phyloP scores from a whole-genome alignment of 2,113 vertebrate genomes.

The Xenus cinereus region DNA sequence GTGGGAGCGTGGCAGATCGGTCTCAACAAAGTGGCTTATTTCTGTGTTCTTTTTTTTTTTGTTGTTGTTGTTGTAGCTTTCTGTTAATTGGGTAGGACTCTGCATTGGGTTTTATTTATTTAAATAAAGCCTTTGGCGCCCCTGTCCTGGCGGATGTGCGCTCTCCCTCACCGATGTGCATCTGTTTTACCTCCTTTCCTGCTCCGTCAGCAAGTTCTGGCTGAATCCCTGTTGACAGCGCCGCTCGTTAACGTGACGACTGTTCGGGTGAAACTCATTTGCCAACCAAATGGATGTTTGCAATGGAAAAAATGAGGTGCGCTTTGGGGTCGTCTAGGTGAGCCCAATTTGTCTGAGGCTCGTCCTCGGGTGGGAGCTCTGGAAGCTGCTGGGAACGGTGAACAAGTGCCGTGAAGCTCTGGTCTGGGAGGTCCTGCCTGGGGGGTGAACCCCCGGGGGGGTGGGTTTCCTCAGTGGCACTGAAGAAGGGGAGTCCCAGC shows the following conservation, averaged over 20 bases:
- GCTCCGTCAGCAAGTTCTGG: background rate
- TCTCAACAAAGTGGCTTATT: background rate
- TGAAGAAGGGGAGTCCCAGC: background rate
- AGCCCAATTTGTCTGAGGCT: background rate
- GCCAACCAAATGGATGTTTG: background rate
- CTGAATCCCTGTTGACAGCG: no score
- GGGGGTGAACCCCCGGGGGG: background rate
- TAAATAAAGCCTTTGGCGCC: background rate
- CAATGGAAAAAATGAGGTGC: background rate
- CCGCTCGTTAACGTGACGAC: background rate
- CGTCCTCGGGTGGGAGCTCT: background rate
- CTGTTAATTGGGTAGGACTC: background rate
- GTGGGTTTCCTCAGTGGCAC: background rate
- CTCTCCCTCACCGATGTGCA: rapidly evolving
- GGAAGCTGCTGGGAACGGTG: background rate
- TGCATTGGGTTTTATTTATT: background rate
- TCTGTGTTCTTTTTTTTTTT: background rate
- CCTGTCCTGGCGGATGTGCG: rapidly evolving
- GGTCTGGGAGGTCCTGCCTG: background rate
- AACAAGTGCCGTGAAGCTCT: rapidly evolving
- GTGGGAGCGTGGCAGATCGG: no score
- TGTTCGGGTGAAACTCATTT: background rate
- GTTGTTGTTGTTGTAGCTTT: background rate
- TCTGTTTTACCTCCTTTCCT: background rate
- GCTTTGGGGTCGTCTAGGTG: background rate